Base-by-base conservation (phyloP, 2,888 invertebrate species). In the Troilus luridus region DNA sequence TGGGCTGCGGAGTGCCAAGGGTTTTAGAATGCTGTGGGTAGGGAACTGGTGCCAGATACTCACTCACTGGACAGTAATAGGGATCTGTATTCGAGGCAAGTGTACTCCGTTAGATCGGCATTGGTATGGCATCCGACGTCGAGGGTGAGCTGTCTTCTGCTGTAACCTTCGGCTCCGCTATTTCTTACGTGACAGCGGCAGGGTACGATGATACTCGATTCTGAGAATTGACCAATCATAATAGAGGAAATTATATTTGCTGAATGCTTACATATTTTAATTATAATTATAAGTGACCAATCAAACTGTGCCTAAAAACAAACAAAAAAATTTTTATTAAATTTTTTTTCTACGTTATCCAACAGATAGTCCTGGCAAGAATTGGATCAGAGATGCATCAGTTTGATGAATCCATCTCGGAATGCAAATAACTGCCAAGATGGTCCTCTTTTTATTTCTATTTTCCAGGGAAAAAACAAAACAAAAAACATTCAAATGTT, bases 161-260 rank as follows among this genome's bases (percentile, higher is more conserved):
- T 77, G 72, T 77, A 77, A 85, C 85, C 56, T 58, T 85, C 85
- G 56, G 14, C 85, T 56, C 85, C 85, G 85, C 85, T 85, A 58
- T 21, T 10, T 56, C 56, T 85, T 27, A 41, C 41, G 27, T 77
- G 17, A 77, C 41, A 7, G 19, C 27, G 17, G 0, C 19, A 17
- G 6, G 9, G 41, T 41, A 14, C 5, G 12, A 67, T 24, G 67
- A 12, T 24, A 24, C 14, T 24, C 24, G 17, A 1, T 17, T 77
- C 3, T 27, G 19, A 77, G 41, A 59, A 59, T 12, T 12, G 5
- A 59, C 14, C 59, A 12, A 59, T 59, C 2, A 59, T 59, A 41
- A 41, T 41, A 41, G 41, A 41, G 41, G 41, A 41, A 41, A 3
- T 3, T 41, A 41, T 41, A 41, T 41, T 41, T 41, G 41, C 41